Percentiles rank a stretch among this genome's conserved stretches.
phyloP scores from a whole-genome alignment of 2,797 vertebrate genomes.

The Champsocephalus esox region DNA sequence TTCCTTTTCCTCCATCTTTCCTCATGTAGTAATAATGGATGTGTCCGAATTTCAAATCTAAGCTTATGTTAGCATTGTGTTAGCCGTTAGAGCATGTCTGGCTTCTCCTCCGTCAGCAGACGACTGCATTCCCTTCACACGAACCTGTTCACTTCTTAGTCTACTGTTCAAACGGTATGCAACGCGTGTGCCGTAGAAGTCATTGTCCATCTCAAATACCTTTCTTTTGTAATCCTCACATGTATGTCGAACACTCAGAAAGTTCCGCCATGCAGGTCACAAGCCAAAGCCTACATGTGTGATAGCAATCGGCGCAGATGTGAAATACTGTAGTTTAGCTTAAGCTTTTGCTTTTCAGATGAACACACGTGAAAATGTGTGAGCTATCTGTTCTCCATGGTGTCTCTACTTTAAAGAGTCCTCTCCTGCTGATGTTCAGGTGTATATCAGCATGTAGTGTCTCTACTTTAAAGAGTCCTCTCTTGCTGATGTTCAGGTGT shows the following conservation, averaged over 20 bases:
- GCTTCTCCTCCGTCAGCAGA: constrained; percentile 1
- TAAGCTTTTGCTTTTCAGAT: constrained; percentile 34
- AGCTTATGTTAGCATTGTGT: constrained; percentile 15
- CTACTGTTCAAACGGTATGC: not conserved
- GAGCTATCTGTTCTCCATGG: not conserved
- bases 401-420: no score
- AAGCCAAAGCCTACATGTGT: not conserved
- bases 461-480: no score
- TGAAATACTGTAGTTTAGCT: constrained; percentile 28
- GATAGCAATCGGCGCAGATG: constrained; percentile 41
- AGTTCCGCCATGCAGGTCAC: constrained; percentile 28
- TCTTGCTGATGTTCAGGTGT: no score
- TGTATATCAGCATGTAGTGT: no score
- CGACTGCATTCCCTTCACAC: not conserved
- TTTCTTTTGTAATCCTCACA: not conserved
- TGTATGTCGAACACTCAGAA: not conserved
- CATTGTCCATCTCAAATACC: not conserved
- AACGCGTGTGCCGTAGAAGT: no score
- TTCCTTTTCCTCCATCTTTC: constrained; percentile 4
- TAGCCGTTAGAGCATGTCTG: not conserved
- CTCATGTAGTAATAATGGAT: constrained; percentile 55
- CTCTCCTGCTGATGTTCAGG: no score
- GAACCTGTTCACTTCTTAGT: not conserved
- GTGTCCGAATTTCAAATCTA: constrained; percentile 40
- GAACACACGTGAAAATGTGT: constrained; percentile 25